Conservation (phyloP, 1,140 invertebrate genomes). For the Nautilus pompilius region DNA sequence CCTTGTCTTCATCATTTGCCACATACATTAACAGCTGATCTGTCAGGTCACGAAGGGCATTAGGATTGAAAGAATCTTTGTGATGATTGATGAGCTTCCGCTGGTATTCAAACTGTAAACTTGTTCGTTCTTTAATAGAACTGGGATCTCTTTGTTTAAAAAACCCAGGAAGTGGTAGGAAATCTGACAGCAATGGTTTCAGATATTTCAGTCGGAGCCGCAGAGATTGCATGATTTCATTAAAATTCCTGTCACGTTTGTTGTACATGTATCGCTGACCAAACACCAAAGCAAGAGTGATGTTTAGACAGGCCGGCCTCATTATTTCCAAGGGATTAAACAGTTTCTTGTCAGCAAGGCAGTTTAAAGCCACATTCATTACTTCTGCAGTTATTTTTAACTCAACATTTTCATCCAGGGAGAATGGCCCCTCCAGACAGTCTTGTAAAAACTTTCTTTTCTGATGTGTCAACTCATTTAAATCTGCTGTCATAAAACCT, state of each 20-base stretch:
- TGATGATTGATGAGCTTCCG: slow-evolving; percentile 30
- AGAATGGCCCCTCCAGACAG: slow-evolving; percentile 27
- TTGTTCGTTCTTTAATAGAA: slow-evolving; percentile 14
- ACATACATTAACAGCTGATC: slow-evolving; percentile 37
- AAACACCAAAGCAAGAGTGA: slow-evolving; percentile 34
- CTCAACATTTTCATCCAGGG: slow-evolving; percentile 18
- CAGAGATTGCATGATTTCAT: slow-evolving; percentile 31
- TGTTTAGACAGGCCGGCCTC: slow-evolving; percentile 29
- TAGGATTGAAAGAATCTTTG: slow-evolving; percentile 36
- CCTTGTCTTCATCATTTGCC: slow-evolving; percentile 35
- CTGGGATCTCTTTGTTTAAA: slow-evolving; percentile 19
- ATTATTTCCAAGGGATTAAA: slow-evolving; percentile 28
- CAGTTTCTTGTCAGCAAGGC: slow-evolving; percentile 16
- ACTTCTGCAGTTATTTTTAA: slow-evolving; percentile 25
- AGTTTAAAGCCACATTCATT: slow-evolving; percentile 19
- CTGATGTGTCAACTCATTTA: slow-evolving; percentile 21
- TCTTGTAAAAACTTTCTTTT: slow-evolving; percentile 29
- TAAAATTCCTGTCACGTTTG: slow-evolving; percentile 23
- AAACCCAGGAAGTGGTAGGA: slow-evolving; percentile 20
- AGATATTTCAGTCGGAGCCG: slow-evolving; percentile 12
- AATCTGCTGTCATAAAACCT: slow-evolving; percentile 35
- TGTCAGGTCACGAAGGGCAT: slow-evolving; percentile 25
- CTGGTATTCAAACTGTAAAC: slow-evolving; percentile 19
- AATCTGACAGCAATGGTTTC: slow-evolving; percentile 18
- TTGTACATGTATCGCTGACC: slow-evolving; percentile 30